Evolutionary conservation across 2,113 vertebrate genomes (phyloP), one percentile per base, ranked within the genome.

Genomic region (Tautogolabrus adspersus): DNA sequence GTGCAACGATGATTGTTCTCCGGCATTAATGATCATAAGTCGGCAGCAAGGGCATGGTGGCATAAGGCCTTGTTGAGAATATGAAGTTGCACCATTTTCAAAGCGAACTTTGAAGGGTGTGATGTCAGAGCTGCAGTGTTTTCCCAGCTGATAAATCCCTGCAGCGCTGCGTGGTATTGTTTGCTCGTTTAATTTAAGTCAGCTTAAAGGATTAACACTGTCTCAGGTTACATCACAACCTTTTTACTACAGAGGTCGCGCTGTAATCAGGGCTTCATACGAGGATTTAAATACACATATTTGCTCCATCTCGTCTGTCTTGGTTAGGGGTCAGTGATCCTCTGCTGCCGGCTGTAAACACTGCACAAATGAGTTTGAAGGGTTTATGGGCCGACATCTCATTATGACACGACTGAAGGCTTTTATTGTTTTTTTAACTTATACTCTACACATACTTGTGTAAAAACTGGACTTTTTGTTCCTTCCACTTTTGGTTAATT

Each of bases 131-230:
- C 15, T 1, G 38, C 40, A 3, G 37, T 57, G 73, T 75, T 85
- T 77, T 80, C 15, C 59, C 55, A 34, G 38, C 47, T 78, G 79
- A 60, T 74, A 75, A 75, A 82, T 85, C 87, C 72, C 63, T 5
- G 22, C 46, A 26, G 64, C 37, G 63, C 1, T 1, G 3, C 19
- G 4, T 23, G 5, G 37, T 40, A 66, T 84, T 77, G 85, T 90
- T 90, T 87, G 65, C 90, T 80, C 68, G 68, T 84, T 83, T 86
- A 72, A 86, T 84, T 90, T 51, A 67, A 81, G 87, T 84, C 65
- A 60, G 37, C 68, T 91, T 87, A 85, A 87, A 77, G 76, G 77
- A 86, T 91, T 87, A 89, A 26, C 79, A 81, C 66, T 13, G 74
- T 79, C 75, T 87, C 82, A 72, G 37, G 73, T 86, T 84, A 77